phyloP scores from a whole-genome alignment of 2,888 invertebrate species.

The Coenonympha arcania region DNA sequence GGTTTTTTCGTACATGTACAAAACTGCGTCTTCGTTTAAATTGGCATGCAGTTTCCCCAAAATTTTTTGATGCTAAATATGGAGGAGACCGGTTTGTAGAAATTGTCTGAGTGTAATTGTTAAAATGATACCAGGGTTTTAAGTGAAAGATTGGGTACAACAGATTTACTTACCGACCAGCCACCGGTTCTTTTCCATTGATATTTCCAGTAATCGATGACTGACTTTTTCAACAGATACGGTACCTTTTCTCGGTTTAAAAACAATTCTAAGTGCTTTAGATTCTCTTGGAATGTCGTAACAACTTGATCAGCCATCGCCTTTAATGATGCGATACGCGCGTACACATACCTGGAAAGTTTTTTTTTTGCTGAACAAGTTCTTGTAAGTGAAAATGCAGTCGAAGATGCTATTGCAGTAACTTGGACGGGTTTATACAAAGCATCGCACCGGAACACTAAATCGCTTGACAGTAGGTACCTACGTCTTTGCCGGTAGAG shows the following conservation, averaged over 20 bases:
- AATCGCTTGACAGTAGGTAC: no score
- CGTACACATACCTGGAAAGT: constrained; percentile 58
- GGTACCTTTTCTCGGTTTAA: constrained; percentile 60
- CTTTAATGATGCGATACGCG: constrained; percentile 64
- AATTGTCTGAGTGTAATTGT: constrained; percentile 16
- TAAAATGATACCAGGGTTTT: constrained; percentile 18
- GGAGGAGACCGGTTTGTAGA: constrained; percentile 21
- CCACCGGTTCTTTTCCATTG: constrained; percentile 70
- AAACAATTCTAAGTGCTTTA: constrained; percentile 64
- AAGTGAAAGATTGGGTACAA: constrained; percentile 5
- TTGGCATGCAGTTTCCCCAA: constrained; percentile 69
- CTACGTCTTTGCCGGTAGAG: no score
- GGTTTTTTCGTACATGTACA: constrained; percentile 71
- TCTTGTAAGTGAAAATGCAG: not conserved
- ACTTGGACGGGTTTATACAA: no score
- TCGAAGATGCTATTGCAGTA: no score
- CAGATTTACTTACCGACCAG: constrained; percentile 55
- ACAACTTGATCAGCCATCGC: constrained; percentile 64
- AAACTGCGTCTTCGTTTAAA: constrained; percentile 70
- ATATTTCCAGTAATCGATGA: constrained; percentile 66
- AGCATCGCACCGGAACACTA: no score
- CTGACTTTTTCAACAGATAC: constrained; percentile 45
- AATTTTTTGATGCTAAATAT: constrained; percentile 59
- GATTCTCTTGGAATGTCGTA: constrained; percentile 62
- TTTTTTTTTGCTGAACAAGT: not conserved